Evolutionary conservation across 2,888 invertebrate genomes (phyloP).

Genomic region (Parascotia fuliginaria): DNA sequence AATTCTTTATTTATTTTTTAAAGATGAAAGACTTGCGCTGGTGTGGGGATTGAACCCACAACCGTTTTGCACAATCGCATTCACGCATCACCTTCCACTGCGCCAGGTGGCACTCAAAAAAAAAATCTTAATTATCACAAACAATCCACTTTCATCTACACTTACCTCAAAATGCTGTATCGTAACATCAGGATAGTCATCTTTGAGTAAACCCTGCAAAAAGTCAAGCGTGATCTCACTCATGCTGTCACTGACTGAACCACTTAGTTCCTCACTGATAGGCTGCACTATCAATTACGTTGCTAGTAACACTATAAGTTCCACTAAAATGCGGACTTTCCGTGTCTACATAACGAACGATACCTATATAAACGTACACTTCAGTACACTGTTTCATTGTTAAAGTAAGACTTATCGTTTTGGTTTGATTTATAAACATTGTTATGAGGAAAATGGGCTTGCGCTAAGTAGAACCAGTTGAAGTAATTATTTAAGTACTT

Average conservation of each 20-base stretch:
- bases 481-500: too few species aligned
- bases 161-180: conserved; percentile 83
- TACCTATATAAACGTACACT: too few species aligned
- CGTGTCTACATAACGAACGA: too few species aligned
- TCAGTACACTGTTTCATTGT: too few species aligned
- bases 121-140: neutral
- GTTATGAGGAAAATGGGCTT: too few species aligned
- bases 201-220: conserved; percentile 82
- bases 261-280: conserved; percentile 5
- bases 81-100: neutral
- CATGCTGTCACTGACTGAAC: conserved; percentile 50
- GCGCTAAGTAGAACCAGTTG: too few species aligned
- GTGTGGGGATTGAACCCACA: too few species aligned
- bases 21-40: too few species aligned
- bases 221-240: conserved; percentile 81
- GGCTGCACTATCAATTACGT: conserved; percentile 18
- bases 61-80: too few species aligned
- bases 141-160: conserved; percentile 33
- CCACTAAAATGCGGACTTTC: conserved; percentile 6
- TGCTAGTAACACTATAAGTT: conserved; percentile 7
- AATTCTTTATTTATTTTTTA: too few species aligned
- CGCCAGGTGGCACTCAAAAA: neutral
- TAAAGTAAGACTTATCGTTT: too few species aligned
- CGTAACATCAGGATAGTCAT: conserved; percentile 84
- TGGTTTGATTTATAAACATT: too few species aligned